Conservation (phyloP, 2,113 vertebrate genomes). For the Anhinga anhinga region DNA sequence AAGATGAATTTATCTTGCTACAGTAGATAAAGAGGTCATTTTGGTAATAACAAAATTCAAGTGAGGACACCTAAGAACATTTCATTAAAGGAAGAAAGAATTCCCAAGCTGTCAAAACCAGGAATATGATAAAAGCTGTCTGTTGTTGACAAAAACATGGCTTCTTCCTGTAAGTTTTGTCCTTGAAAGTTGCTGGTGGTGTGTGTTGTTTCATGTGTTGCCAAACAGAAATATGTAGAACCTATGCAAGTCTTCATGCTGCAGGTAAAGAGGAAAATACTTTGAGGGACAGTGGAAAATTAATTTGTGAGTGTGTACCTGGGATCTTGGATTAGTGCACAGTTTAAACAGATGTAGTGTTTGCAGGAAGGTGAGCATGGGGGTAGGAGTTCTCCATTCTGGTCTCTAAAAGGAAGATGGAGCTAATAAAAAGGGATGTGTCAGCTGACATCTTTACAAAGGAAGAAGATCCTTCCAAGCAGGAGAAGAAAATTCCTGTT, state of each 20-base stretch:
- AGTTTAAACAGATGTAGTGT: neutral
- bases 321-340: neutral
- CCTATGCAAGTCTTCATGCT: neutral
- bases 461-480: neutral
- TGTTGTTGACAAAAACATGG: neutral
- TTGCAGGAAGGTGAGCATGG: neutral
- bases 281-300: neutral
- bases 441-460: neutral
- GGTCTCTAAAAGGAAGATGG: neutral
- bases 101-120: neutral
- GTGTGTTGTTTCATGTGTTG: neutral
- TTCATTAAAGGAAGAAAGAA: neutral
- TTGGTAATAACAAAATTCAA: neutral
- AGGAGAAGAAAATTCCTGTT: neutral
- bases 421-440: neutral
- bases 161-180: neutral
- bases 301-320: neutral
- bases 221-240: neutral
- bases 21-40: neutral
- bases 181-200: neutral
- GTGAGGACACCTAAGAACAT: neutral
- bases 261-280: neutral
- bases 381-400: neutral
- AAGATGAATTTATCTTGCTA: neutral
- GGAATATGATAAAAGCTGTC: neutral